phyloP scores from a whole-genome alignment of 2,113 vertebrate genomes.

The Pungitius pungitius region DNA sequence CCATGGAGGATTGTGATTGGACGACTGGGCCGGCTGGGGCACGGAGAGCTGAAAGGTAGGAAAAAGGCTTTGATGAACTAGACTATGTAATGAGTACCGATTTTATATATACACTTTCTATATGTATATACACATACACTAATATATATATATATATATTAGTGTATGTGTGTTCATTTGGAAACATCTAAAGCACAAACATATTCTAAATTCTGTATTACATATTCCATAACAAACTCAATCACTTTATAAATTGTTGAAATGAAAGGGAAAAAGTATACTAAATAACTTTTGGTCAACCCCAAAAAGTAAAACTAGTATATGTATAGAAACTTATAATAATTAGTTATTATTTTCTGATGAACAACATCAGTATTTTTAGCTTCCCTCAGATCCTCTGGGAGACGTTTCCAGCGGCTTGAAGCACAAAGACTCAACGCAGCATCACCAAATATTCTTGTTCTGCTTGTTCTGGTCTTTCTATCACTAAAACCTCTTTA shows the following conservation, averaged over 20 bases:
- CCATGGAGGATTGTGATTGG: slow-evolving; percentile 98
- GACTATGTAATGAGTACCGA: not conserved
- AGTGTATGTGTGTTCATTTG: not conserved
- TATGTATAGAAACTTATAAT: too few species aligned
- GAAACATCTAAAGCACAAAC: not conserved
- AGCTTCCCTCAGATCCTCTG: too few species aligned
- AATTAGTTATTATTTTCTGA: not conserved
- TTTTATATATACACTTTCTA: too few species aligned
- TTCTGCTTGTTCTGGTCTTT: too few species aligned
- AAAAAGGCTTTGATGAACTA: not conserved
- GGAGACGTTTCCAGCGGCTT: too few species aligned
- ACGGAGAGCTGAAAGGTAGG: slow-evolving; percentile 94
- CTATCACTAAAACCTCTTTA: too few species aligned
- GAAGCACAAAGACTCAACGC: too few species aligned
- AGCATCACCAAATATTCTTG: not conserved
- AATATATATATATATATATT: too few species aligned
- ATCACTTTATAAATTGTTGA: not conserved
- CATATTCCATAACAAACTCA: not conserved
- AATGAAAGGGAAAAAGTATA: not conserved
- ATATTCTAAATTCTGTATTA: not conserved
- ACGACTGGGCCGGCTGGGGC: slow-evolving; percentile 92
- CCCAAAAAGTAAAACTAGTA: not conserved
- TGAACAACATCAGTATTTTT: not conserved
- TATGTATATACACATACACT: too few species aligned
- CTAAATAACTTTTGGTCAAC: not conserved